These are phyloP conservation scores for Coptodon bakossiorum DNA, from an alignment of 2,113 vertebrate species.

Conservation along the genomic window DNA sequence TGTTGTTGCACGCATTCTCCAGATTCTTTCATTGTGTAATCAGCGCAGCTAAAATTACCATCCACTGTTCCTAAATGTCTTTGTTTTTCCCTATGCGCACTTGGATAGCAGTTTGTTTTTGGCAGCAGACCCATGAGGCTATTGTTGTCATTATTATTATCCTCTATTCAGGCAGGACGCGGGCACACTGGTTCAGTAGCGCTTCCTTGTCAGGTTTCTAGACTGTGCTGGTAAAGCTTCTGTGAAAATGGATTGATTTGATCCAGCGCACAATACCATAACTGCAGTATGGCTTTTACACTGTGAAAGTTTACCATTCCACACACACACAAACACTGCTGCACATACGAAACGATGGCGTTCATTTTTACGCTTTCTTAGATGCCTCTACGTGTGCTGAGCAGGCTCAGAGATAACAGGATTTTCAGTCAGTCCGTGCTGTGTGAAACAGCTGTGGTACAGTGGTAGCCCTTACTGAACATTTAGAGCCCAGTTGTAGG, in stretches of 20 bases:
- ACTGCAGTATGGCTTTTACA: neutral
- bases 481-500: neutral
- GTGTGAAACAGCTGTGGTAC: neutral
- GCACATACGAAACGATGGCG: neutral
- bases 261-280: neutral
- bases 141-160: neutral
- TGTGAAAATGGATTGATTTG: constrained; percentile 34
- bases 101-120: neutral
- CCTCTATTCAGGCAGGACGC: neutral
- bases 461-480: neutral
- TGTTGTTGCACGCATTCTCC: neutral
- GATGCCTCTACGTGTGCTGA: neutral
- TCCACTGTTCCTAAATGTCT: neutral
- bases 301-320: neutral
- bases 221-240: constrained; percentile 4
- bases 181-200: neutral
- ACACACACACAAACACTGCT: neutral
- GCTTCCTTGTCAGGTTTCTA: neutral
- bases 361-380: neutral
- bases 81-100: neutral
- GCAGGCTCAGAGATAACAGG: neutral
- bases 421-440: neutral
- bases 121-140: neutral
- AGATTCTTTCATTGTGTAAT: neutral
- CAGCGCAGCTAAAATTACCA: constrained; percentile 6